These are phyloP conservation scores for Phylloscopus trochilus DNA, from an alignment of 2,113 vertebrate genomes.

Conservation along the genomic window DNA sequence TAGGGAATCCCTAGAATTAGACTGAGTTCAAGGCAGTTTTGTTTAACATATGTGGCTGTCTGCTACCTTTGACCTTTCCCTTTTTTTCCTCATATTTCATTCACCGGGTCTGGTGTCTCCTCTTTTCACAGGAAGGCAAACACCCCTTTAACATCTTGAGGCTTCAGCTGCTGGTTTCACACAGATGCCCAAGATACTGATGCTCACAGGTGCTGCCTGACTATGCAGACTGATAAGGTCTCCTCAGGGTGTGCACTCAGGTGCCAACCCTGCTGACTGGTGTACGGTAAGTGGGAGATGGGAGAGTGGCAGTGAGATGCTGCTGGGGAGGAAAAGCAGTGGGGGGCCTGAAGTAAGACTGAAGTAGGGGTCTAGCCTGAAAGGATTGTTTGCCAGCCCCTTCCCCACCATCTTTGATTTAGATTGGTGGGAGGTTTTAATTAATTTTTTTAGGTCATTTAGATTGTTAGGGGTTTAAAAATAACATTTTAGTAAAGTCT, in stretches of 20 bases:
- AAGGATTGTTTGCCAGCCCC: background rate
- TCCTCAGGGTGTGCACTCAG: background rate
- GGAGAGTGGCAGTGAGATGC: background rate
- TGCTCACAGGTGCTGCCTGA: background rate
- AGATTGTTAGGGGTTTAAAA: background rate
- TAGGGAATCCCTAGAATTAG: background rate
- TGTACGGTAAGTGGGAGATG: background rate
- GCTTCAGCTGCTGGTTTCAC: background rate
- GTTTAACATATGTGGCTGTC: background rate
- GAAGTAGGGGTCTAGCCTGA: background rate
- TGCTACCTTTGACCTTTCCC: background rate
- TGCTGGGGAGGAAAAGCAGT: background rate
- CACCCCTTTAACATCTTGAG: fast-evolving
- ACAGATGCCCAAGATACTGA: fast-evolving
- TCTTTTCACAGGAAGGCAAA: background rate
- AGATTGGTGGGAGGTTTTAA: background rate
- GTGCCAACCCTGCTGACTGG: background rate
- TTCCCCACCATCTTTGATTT: background rate
- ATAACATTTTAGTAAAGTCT: background rate
- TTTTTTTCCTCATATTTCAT: background rate
- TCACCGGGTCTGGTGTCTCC: background rate
- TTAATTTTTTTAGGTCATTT: background rate
- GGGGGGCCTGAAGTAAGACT: background rate
- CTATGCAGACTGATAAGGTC: background rate
- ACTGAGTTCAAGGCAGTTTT: background rate